Evolutionary conservation across 1,140 invertebrate genomes (phyloP).

Genomic region (Paralvinella palmiformis): DNA sequence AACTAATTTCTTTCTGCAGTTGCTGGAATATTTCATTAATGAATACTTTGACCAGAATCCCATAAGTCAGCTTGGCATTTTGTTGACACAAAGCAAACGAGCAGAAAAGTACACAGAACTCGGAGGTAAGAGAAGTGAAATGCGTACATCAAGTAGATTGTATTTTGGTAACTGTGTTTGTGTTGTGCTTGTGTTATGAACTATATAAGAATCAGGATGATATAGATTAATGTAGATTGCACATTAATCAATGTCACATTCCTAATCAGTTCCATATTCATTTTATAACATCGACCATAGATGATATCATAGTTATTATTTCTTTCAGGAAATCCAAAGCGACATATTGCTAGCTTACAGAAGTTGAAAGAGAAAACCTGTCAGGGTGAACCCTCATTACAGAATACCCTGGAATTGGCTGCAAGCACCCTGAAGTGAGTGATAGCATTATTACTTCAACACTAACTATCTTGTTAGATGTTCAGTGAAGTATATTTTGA

Average conservation of each 20-base stretch:
- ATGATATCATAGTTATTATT: not conserved
- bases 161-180: too few species aligned
- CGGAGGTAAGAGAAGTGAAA: conserved; percentile 56
- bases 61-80: conserved; percentile 91
- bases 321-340: conserved; percentile 50
- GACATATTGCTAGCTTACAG: conserved; percentile 49
- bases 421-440: conserved; percentile 65
- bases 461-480: too few species aligned
- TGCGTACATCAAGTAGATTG: too few species aligned
- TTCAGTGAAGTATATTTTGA: too few species aligned
- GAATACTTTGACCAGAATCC: conserved; percentile 99
- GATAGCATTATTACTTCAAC: too few species aligned
- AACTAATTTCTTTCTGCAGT: conserved; percentile 54
- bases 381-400: conserved; percentile 85
- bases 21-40: conserved; percentile 87
- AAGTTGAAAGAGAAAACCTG: conserved; percentile 47
- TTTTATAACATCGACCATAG: not conserved
- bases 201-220: too few species aligned
- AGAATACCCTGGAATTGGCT: conserved; percentile 88
- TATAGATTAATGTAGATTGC: too few species aligned
- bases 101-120: conserved; percentile 87
- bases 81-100: conserved; percentile 85
- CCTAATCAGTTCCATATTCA: not conserved
- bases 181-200: too few species aligned
- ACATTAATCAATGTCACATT: too few species aligned